Evolutionary conservation across 2,113 vertebrate genomes (phyloP).

Genomic region (Nycticebus coucang): DNA sequence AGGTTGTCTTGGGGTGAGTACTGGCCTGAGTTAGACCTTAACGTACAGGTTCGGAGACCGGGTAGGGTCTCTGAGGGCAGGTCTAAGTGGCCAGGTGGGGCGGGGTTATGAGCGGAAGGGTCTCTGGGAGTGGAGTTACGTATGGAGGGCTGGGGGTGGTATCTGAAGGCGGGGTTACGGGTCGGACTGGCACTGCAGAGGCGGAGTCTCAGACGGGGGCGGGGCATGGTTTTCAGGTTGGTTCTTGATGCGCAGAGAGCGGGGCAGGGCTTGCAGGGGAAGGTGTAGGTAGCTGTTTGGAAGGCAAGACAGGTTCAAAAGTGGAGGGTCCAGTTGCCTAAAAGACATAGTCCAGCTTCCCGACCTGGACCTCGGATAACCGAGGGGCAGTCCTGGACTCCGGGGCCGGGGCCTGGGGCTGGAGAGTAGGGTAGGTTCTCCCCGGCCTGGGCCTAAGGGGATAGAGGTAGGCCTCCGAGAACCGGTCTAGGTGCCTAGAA

Average conservation of each 20-base stretch:
- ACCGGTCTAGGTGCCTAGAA: no score
- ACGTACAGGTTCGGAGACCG: background rate
- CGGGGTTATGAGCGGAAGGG: background rate
- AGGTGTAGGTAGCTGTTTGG: rapidly evolving
- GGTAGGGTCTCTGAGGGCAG: background rate
- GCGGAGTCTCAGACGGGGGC: no score
- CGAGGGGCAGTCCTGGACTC: no score
- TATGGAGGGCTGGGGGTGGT: background rate
- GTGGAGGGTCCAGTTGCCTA: no score
- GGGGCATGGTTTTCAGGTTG: background rate
- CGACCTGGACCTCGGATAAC: no score
- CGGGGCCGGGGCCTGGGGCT: no score
- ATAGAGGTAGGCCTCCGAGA: no score
- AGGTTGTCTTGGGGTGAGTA: background rate
- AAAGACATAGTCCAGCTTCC: no score
- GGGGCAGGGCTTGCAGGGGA: slow-evolving; percentile 65
- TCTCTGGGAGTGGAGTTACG: background rate
- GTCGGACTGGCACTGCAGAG: no score
- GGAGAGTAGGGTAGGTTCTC: no score
- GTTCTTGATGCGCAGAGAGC: background rate
- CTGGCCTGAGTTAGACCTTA: background rate
- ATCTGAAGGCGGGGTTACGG: no score
- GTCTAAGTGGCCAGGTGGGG: background rate
- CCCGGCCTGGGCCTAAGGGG: no score
- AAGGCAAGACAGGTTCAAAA: background rate